phyloP scores from a whole-genome alignment of 2,113 vertebrate species.

The Larimichthys crocea region DNA sequence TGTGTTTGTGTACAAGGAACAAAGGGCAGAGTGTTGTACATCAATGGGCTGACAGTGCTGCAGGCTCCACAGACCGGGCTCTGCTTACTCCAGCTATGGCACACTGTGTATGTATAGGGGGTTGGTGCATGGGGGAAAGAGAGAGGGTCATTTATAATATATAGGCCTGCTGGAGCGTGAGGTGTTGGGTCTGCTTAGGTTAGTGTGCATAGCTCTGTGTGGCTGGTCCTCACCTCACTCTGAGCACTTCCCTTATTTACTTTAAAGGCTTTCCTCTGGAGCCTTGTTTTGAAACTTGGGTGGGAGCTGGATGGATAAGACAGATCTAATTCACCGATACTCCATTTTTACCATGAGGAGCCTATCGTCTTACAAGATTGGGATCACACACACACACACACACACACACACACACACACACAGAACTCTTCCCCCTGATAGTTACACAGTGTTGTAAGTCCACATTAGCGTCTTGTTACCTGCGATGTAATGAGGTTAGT shows the following conservation, averaged over 20 bases:
- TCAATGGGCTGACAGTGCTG: constrained; percentile 81
- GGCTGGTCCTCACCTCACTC: constrained; percentile 65
- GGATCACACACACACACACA: constrained; percentile 36
- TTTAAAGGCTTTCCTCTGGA: constrained; percentile 72
- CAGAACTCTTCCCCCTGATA: constrained; percentile 56
- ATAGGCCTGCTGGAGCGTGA: constrained; percentile 75
- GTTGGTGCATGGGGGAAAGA: constrained; percentile 54
- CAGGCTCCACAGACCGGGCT: constrained; percentile 67
- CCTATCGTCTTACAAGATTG: constrained; percentile 53
- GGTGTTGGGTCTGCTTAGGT: constrained; percentile 76
- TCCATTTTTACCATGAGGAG: constrained; percentile 48
- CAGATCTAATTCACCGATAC: constrained; percentile 61
- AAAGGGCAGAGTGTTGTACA: constrained; percentile 85
- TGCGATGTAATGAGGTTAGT: constrained; percentile 65
- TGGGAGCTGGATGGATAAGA: constrained; percentile 49
- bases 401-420: constrained; percentile 2
- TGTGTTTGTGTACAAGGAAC: constrained; percentile 85
- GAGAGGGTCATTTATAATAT: constrained; percentile 84
- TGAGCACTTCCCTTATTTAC: constrained; percentile 75
- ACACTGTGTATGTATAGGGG: constrained; percentile 63
- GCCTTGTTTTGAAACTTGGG: constrained; percentile 63
- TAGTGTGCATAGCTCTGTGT: constrained; percentile 72
- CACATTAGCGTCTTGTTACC: constrained; percentile 70
- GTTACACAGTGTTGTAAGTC: constrained; percentile 59
- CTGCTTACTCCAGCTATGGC: constrained; percentile 77